Evolutionary conservation across 1,140 invertebrate species (phyloP).

Genomic region (Eriocheir sinensis): DNA sequence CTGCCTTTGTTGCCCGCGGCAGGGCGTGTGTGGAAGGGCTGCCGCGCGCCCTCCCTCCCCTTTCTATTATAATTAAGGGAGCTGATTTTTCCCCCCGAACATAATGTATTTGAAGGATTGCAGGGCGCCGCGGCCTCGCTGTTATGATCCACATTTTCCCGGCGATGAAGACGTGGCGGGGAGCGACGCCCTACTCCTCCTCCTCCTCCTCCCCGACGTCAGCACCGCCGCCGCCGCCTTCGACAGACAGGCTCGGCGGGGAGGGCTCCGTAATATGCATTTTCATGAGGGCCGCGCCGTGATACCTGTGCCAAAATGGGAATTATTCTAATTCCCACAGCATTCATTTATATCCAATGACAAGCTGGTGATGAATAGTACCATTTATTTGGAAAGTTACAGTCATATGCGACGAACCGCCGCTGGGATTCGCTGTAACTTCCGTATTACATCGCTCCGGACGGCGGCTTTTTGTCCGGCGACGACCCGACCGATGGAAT

Average conservation of each 20-base stretch:
- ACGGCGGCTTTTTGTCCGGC: neutral
- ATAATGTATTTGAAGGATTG: slow-evolving; percentile 55
- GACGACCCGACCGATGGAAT: slow-evolving; percentile 60
- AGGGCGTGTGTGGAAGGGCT: neutral
- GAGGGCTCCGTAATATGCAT: slow-evolving; percentile 70
- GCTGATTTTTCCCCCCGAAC: slow-evolving; percentile 28
- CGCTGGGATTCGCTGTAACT: slow-evolving; percentile 48
- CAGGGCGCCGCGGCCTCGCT: neutral
- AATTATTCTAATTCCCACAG: slow-evolving; percentile 78
- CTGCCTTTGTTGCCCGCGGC: slow-evolving; percentile 9
- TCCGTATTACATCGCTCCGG: slow-evolving; percentile 67
- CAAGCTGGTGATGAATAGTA: slow-evolving; percentile 77
- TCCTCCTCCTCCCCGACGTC: neutral
- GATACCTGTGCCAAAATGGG: slow-evolving; percentile 76
- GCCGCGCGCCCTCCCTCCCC: slow-evolving; percentile 28
- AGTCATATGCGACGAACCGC: slow-evolving; percentile 67
- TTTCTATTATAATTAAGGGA: slow-evolving; percentile 29
- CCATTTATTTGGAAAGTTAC: slow-evolving; percentile 78
- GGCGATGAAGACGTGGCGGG: slow-evolving; percentile 60
- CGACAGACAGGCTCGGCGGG: slow-evolving; percentile 43
- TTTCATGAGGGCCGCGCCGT: slow-evolving; percentile 74
- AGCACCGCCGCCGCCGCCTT: slow-evolving; percentile 42
- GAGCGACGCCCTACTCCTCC: neutral
- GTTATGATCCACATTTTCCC: slow-evolving; percentile 28
- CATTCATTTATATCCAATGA: slow-evolving; percentile 78